Evolutionary conservation across 2,888 invertebrate genomes (phyloP).

Genomic region (Netelia melanura): DNA sequence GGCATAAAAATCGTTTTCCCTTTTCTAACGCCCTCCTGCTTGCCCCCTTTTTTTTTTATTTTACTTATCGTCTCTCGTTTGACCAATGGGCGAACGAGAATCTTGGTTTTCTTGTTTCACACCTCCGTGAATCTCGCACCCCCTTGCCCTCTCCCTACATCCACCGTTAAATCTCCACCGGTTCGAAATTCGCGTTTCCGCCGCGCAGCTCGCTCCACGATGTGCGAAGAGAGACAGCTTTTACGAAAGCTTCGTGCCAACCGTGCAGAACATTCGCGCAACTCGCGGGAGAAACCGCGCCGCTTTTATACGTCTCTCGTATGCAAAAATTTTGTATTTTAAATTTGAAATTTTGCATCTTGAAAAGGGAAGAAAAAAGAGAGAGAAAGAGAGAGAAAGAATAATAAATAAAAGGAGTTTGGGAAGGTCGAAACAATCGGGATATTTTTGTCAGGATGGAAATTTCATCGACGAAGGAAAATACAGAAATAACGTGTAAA

Average conservation of each 20-base stretch:
- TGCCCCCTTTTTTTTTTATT: conserved; percentile 7
- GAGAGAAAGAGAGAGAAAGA: too few species aligned
- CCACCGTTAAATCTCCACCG: neutral
- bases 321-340: conserved; percentile 39
- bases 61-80: conserved; percentile 32
- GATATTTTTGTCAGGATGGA: neutral
- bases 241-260: conserved; percentile 55
- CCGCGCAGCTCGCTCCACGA: conserved; percentile 69
- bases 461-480: neutral
- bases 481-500: neutral
- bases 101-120: conserved; percentile 77
- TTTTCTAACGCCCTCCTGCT: neutral
- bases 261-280: conserved; percentile 58
- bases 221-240: conserved; percentile 29
- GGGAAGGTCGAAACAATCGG: conserved; percentile 56
- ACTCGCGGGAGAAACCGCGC: conserved; percentile 24
- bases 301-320: conserved; percentile 39
- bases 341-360: conserved; percentile 22
- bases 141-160: conserved; percentile 58
- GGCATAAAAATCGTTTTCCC: conserved; percentile 40
- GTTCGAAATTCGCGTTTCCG: conserved; percentile 36
- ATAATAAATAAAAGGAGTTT: conserved; percentile 62
- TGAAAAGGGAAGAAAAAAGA: conserved; percentile 47
- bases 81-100: conserved; percentile 51
- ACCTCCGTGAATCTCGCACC: conserved; percentile 74